These are phyloP conservation scores for Lasioglossum lativentre DNA, from an alignment of 2,888 invertebrate genomes.

Conservation along the genomic window DNA sequence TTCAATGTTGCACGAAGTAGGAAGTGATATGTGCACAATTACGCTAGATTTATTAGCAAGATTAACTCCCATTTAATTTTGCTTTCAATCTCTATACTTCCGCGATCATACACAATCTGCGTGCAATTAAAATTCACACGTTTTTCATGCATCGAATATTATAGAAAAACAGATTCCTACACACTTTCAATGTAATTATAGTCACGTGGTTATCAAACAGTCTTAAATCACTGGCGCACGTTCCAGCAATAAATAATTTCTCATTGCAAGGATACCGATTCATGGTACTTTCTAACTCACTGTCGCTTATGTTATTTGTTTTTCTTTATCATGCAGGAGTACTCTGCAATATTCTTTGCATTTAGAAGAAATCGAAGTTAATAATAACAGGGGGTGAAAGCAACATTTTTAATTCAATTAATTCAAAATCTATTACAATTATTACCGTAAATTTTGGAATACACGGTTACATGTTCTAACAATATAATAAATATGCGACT, in stretches of 20 bases:
- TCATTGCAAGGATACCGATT: background rate
- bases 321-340: too few species aligned
- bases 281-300: background rate
- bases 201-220: background rate
- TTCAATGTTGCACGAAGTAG: background rate
- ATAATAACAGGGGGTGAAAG: background rate
- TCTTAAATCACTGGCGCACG: background rate
- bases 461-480: background rate
- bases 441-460: background rate
- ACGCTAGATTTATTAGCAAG: background rate
- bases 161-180: background rate
- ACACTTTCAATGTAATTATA: background rate
- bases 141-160: constrained; percentile 1
- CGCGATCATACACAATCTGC: background rate
- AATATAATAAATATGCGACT: too few species aligned
- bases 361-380: background rate
- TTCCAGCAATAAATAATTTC: background rate
- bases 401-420: background rate
- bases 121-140: background rate
- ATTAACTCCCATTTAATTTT: background rate
- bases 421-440: background rate
- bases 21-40: background rate
- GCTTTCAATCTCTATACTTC: background rate
- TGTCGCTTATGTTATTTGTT: too few species aligned
- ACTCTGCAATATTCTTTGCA: too few species aligned